Evolutionary conservation across 2,113 vertebrate genomes (phyloP).

Genomic region (Leuciscus idus): DNA sequence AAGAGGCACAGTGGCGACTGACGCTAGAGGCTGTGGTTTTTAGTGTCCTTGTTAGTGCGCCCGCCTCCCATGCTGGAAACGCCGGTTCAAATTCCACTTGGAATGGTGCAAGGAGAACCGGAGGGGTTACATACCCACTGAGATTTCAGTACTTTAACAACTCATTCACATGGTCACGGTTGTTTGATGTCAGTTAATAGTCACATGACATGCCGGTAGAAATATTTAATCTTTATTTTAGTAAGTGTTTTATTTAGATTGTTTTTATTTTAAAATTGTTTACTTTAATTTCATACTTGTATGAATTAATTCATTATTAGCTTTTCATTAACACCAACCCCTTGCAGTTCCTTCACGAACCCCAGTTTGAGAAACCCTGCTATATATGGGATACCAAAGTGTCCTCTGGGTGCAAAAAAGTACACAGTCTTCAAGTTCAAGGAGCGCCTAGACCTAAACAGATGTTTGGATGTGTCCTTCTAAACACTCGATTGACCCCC

Average conservation of each 20-base stretch:
- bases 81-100: fast-evolving
- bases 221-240: too few species aligned
- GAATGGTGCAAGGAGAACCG: too few species aligned
- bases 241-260: not conserved
- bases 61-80: too few species aligned
- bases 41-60: too few species aligned
- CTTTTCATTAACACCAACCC: not conserved
- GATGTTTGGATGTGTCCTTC: not conserved
- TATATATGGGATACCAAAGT: not conserved
- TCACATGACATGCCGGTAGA: too few species aligned
- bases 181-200: not conserved
- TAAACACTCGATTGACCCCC: not conserved
- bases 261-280: not conserved
- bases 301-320: not conserved
- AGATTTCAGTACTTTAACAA: not conserved
- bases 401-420: not conserved
- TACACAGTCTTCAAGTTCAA: not conserved
- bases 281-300: not conserved
- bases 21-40: too few species aligned
- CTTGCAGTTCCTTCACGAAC: not conserved
- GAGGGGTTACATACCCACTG: too few species aligned
- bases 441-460: not conserved
- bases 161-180: not conserved
- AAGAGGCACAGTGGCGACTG: too few species aligned
- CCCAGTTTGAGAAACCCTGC: not conserved